Base-by-base conservation (phyloP, 2,888 invertebrate genomes). In the Sarcophaga carnaria region DNA sequence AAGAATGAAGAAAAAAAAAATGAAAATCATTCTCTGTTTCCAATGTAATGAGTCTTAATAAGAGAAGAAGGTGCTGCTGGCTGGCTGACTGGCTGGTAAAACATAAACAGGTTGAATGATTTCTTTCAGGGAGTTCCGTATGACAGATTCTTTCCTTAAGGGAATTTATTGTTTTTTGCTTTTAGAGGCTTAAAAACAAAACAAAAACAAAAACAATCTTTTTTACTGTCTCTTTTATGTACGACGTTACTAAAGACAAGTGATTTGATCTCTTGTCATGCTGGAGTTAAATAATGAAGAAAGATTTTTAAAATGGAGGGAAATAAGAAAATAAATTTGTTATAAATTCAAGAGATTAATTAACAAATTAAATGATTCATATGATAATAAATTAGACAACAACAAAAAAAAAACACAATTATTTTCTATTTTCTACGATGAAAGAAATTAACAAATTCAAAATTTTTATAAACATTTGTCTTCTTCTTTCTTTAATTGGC, bases 41-140 rank as follows among this genome's bases (percentile, higher is more conserved):
- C 37, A 37, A 37, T 37, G 2, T 37, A 37, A 37, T 37, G 37
- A 37, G 37, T 37, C 37, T 37, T 37, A 37, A 37, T 37, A 37
- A 37, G 37, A 37, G 37, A 37, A 37, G 8, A 37, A 37, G 37
- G 37, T 37, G 37, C 37, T 37, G 37, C 3, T 37, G 10, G 37
- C 37, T 10, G 1, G 37, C 10, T 27, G 27, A 4, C 27, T 37
- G 12, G 54, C 14, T 64, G 54, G 2, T 22, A 80, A 47, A 74
- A 69, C 17, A 63, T 25, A 8, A 75, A 76, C 76, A 82, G 76
- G 76, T 82, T 82, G 69, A 76, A 49, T 66, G 20, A 74, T 69
- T 60, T 78, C 63, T 54, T 12, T 67, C 14, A 37, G 12, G 17
- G 2, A 62, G 71, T 83, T 78, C 78, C 83, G 59, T 75, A 74